These are phyloP conservation scores for Myodes glareolus DNA, from an alignment of 2,113 vertebrate genomes.

Conservation along the genomic window DNA sequence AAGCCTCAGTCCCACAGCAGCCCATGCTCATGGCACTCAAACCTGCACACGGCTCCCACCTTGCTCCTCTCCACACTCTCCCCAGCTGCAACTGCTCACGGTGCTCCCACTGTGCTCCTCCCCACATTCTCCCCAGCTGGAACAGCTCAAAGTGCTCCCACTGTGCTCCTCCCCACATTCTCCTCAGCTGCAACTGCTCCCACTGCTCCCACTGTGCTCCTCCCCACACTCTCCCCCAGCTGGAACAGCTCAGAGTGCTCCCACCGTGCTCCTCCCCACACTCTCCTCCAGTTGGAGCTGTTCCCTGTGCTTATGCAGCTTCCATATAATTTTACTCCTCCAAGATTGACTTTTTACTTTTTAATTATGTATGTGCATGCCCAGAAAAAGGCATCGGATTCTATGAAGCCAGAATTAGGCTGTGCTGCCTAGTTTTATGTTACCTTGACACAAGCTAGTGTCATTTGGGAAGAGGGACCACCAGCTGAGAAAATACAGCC, in stretches of 20 bases:
- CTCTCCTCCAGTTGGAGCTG: not conserved
- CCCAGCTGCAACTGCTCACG: too few relatives aligned
- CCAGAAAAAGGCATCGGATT: not conserved
- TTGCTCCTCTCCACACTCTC: too few relatives aligned
- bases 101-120: not conserved
- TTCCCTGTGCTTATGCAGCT: not conserved
- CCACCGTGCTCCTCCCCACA: too few relatives aligned
- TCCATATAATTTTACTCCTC: not conserved
- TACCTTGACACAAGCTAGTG: too few relatives aligned
- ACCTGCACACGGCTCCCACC: not conserved
- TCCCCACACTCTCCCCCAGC: not conserved
- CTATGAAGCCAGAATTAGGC: not conserved
- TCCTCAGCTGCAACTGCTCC: not conserved
- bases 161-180: too few relatives aligned
- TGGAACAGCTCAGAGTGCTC: not conserved
- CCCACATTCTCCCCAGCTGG: not conserved
- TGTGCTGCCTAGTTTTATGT: not conserved
- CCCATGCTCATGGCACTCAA: not conserved
- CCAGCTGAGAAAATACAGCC: too few relatives aligned
- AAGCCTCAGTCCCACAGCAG: not conserved
- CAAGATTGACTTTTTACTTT: not conserved
- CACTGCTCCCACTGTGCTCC: not conserved
- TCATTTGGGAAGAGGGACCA: too few relatives aligned
- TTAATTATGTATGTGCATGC: not conserved
- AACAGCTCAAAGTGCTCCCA: not conserved